phyloP scores from a whole-genome alignment of 2,888 invertebrate genomes.

The Leptinotarsa haldemani region DNA sequence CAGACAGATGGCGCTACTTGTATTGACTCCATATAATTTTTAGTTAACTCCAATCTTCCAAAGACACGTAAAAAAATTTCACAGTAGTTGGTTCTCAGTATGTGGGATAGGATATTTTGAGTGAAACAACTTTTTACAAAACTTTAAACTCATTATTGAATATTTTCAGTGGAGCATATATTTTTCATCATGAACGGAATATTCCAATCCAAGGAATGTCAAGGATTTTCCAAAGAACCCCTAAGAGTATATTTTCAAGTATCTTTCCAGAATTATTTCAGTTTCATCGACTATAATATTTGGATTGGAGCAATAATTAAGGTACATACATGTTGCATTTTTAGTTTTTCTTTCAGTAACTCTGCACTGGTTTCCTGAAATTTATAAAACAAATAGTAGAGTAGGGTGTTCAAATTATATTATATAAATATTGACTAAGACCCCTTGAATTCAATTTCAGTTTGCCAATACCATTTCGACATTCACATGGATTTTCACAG shows the following conservation, averaged over 20 bases:
- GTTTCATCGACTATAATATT: constrained; percentile 65
- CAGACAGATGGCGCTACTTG: too few species aligned
- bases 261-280: constrained; percentile 69
- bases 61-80: too few species aligned
- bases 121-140: too few species aligned
- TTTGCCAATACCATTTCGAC: constrained; percentile 72
- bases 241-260: constrained; percentile 55
- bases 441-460: constrained; percentile 46
- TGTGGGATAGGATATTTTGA: too few species aligned
- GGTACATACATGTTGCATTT: constrained; percentile 42
- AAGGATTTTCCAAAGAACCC: constrained; percentile 44
- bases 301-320: constrained; percentile 68
- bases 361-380: too few species aligned
- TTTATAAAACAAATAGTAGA: too few species aligned
- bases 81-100: too few species aligned
- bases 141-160: not conserved
- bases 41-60: too few species aligned
- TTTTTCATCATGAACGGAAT: constrained; percentile 57
- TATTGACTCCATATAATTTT: too few species aligned
- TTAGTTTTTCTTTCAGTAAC: not conserved
- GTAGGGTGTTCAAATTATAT: not conserved
- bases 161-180: constrained; percentile 58
- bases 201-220: constrained; percentile 49
- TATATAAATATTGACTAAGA: not conserved
- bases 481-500: constrained; percentile 80